Conservation (phyloP, 1,140 invertebrate species). For the Trichonephila inaurata region DNA sequence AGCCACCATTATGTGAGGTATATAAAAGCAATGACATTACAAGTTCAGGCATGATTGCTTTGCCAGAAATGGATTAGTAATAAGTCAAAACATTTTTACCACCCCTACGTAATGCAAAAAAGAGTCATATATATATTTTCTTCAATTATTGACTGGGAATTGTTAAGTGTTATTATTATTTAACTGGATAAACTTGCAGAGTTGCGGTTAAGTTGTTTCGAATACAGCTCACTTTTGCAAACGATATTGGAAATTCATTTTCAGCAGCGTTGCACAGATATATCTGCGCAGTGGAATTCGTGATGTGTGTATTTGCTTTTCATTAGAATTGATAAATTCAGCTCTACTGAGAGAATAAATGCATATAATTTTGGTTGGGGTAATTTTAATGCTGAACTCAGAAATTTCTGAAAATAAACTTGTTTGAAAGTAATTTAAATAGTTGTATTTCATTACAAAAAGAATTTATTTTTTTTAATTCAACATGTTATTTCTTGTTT, state of each 20-base stretch:
- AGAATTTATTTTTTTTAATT: too few relatives aligned
- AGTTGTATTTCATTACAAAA: too few relatives aligned
- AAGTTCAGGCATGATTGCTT: background rate
- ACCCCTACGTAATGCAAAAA: background rate
- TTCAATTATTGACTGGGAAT: background rate
- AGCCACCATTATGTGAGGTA: background rate
- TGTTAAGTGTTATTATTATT: background rate
- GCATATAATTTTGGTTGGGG: too few relatives aligned
- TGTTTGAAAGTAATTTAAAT: too few relatives aligned
- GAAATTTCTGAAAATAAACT: too few relatives aligned
- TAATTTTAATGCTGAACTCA: too few relatives aligned
- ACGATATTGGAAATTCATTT: background rate
- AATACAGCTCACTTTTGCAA: background rate
- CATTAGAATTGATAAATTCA: too few relatives aligned
- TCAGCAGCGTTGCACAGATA: background rate
- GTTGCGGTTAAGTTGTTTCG: background rate
- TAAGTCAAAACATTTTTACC: background rate
- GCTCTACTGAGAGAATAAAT: too few relatives aligned
- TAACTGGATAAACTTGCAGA: background rate
- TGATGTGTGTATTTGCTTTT: background rate
- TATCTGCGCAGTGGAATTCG: background rate
- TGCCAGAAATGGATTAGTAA: slow-evolving; percentile 1
- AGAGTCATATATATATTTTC: background rate
- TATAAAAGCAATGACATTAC: background rate
- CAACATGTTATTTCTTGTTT: too few relatives aligned